These are phyloP conservation scores for Lepisosteus oculatus DNA, from an alignment of 2,113 vertebrate species.

Conservation along the genomic window DNA sequence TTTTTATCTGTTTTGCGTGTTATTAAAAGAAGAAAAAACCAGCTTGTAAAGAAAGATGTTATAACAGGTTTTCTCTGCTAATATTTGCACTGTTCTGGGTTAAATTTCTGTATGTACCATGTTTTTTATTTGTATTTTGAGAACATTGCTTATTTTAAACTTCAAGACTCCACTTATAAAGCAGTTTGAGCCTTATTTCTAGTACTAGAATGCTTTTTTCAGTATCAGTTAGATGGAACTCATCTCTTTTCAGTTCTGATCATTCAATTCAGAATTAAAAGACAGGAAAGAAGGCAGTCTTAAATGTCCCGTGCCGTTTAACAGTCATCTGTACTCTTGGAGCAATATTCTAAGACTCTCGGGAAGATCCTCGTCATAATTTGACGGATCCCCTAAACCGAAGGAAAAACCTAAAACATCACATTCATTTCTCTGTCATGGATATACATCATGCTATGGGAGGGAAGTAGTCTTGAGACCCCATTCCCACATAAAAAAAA, in stretches of 20 bases:
- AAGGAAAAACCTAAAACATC: background rate
- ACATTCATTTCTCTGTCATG: background rate
- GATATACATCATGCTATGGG: background rate
- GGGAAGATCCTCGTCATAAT: background rate
- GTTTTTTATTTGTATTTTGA: constrained; percentile 57
- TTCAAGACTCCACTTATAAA: constrained; percentile 5
- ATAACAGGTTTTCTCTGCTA: constrained; percentile 84
- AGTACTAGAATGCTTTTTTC: no score
- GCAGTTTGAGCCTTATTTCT: no score
- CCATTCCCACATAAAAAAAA: background rate
- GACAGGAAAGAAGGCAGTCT: background rate
- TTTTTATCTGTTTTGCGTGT: constrained; percentile 82
- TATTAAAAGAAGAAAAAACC: constrained; percentile 73
- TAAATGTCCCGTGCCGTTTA: background rate
- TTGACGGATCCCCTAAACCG: background rate
- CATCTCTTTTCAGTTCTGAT: background rate
- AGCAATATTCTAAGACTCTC: background rate
- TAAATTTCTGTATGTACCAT: constrained; percentile 74
- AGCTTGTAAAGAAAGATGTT: constrained; percentile 87
- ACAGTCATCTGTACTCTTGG: background rate
- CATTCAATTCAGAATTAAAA: background rate
- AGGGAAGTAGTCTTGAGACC: background rate
- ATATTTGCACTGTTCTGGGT: constrained; percentile 83
- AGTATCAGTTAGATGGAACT: no score
- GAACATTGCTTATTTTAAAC: constrained; percentile 67